Evolutionary conservation across 53 echinoderm and acorn worm species (phyloP).

Genomic region (Astropecten irregularis): DNA sequence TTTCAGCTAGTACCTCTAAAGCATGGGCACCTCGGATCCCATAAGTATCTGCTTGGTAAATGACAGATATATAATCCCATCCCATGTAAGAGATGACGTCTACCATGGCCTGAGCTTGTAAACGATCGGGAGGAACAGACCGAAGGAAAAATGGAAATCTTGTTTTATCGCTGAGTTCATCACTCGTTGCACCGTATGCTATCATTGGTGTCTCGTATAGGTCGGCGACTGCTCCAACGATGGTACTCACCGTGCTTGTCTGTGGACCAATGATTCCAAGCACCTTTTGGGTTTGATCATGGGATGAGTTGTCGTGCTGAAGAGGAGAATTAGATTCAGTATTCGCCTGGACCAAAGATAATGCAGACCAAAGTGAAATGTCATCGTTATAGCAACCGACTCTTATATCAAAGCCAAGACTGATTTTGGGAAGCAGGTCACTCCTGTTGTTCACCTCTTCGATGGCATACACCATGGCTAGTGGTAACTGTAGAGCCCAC

Average conservation of each 20-base stretch:
- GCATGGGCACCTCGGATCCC: conserved; percentile 41
- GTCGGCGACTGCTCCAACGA: background rate
- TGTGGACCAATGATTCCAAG: conserved; percentile 12
- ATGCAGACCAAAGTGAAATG: conserved; percentile 11
- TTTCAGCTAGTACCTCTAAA: background rate
- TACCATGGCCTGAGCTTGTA: conserved; percentile 44
- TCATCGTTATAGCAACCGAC: conserved; percentile 23
- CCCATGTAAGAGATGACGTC: conserved; percentile 38
- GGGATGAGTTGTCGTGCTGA: background rate
- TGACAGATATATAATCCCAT: conserved; percentile 42
- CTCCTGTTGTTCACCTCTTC: conserved; percentile 23
- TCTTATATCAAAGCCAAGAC: conserved; percentile 28
- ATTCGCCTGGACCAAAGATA: conserved; percentile 6
- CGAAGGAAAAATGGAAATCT: conserved; percentile 55
- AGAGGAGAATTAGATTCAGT: background rate
- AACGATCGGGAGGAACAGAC: conserved; percentile 51
- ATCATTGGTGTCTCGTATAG: conserved; percentile 33
- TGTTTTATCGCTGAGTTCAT: conserved; percentile 51
- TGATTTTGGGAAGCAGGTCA: background rate
- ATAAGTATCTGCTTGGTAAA: background rate
- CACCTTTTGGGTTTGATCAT: background rate
- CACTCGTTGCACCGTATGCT: conserved; percentile 34
- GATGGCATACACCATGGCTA: conserved; percentile 28
- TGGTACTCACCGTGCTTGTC: background rate
- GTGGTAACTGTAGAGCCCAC: conserved; percentile 20